These are phyloP conservation scores for Forbesichthys agassizii DNA, from an alignment of 2,113 vertebrate species.

Conservation along the genomic window DNA sequence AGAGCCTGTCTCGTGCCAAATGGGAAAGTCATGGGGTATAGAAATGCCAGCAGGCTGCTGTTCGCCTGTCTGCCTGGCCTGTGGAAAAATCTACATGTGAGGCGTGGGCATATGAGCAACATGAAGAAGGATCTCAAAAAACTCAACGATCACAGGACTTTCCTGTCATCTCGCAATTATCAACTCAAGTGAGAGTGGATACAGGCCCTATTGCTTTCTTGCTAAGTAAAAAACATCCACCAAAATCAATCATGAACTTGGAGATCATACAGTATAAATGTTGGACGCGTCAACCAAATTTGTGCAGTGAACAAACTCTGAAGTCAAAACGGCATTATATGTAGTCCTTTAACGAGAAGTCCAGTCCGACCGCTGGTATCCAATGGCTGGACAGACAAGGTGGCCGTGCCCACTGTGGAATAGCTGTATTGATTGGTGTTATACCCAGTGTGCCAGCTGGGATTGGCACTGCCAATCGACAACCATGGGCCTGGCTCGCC, in stretches of 20 bases:
- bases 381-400: slow-evolving; percentile 29
- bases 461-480: slow-evolving; percentile 34
- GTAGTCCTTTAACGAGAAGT: slow-evolving; percentile 56
- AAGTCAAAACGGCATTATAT: slow-evolving; percentile 44
- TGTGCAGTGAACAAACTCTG: slow-evolving; percentile 17
- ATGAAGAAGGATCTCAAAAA: slow-evolving; percentile 22
- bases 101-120: background rate
- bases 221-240: slow-evolving; percentile 49
- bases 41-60: slow-evolving; percentile 19
- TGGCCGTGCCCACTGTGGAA: slow-evolving; percentile 35
- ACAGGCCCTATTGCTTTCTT: background rate
- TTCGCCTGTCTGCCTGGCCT: slow-evolving; percentile 7
- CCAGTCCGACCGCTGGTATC: slow-evolving; percentile 53
- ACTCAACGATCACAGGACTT: slow-evolving; percentile 46
- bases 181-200: slow-evolving; percentile 12
- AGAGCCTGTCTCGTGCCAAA: slow-evolving; percentile 47
- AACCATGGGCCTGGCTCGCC: background rate
- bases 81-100: slow-evolving; percentile 47
- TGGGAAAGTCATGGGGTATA: slow-evolving; percentile 49
- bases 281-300: slow-evolving; percentile 45
- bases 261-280: slow-evolving; percentile 53
- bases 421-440: slow-evolving; percentile 46
- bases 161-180: slow-evolving; percentile 49
- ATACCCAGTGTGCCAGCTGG: slow-evolving; percentile 32
- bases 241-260: slow-evolving; percentile 51